phyloP scores from a whole-genome alignment of 2,797 vertebrate genomes.

The Liasis olivaceus region DNA sequence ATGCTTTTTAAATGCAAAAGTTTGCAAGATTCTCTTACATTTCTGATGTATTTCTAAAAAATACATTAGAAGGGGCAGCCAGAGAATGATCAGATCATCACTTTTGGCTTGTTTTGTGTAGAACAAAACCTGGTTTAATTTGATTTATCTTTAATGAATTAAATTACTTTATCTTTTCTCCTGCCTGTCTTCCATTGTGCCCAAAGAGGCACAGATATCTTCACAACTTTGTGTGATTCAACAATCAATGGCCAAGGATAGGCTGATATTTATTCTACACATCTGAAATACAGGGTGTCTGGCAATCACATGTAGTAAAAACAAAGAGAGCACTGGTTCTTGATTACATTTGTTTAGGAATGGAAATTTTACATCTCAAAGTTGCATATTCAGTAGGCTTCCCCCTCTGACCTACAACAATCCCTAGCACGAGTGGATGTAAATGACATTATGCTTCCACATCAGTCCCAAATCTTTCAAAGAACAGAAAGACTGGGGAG shows the following conservation, averaged over 20 bases:
- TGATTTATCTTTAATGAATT: not conserved
- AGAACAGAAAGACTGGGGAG: too few species aligned
- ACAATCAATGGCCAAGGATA: not conserved
- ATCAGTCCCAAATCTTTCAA: not conserved
- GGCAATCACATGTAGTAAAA: not conserved
- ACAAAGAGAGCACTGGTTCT: not conserved
- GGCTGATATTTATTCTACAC: too few species aligned
- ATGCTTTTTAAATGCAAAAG: too few species aligned
- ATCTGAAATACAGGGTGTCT: too few species aligned
- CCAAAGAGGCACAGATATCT: not conserved
- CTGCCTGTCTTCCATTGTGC: not conserved
- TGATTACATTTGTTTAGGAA: not conserved
- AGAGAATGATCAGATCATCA: not conserved
- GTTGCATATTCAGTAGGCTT: not conserved
- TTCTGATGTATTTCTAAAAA: not conserved
- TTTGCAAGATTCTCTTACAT: too few species aligned
- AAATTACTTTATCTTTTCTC: not conserved
- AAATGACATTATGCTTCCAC: too few species aligned
- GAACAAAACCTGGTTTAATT: not conserved
- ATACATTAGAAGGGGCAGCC: too few species aligned
- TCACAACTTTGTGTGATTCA: not conserved
- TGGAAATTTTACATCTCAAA: not conserved
- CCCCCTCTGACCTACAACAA: not conserved
- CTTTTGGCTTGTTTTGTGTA: not conserved
- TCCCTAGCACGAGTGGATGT: too few species aligned